These are phyloP conservation scores for Montipora cactus DNA, from an alignment of 64 coral and sea anemone species.

Conservation along the genomic window DNA sequence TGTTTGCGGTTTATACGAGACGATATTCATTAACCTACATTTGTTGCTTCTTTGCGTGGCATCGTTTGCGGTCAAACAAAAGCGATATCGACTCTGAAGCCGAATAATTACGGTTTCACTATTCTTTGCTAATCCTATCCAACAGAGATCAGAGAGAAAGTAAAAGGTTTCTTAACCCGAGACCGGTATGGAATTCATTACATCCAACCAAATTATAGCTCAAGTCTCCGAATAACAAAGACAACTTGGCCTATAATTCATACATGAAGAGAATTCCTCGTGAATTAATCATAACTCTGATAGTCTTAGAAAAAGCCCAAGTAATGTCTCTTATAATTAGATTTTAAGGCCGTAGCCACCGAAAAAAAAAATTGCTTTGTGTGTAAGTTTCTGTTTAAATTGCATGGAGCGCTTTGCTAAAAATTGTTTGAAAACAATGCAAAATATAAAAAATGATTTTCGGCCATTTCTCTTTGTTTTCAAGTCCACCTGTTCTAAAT, in stretches of 20 bases:
- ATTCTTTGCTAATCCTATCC: constrained; percentile 27
- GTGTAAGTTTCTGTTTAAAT: background rate
- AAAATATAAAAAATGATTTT: background rate
- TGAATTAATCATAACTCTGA: background rate
- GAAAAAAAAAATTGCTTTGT: background rate
- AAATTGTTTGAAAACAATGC: background rate
- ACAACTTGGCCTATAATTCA: too few relatives aligned
- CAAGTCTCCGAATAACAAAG: too few relatives aligned
- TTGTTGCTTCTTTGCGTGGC: background rate
- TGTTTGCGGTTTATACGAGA: constrained; percentile 1
- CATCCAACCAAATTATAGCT: too few relatives aligned
- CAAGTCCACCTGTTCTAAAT: constrained; percentile 10
- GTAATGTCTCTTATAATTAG: background rate
- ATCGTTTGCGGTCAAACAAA: background rate
- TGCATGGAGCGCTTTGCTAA: background rate
- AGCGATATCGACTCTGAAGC: background rate
- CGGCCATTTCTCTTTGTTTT: background rate
- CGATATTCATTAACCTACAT: background rate
- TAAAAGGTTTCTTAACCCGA: background rate
- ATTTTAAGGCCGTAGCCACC: background rate
- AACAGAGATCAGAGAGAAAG: constrained; percentile 1
- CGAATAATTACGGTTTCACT: constrained; percentile 2
- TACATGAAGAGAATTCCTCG: too few relatives aligned
- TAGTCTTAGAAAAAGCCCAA: background rate
- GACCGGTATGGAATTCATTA: background rate